Evolutionary conservation across 1,140 invertebrate species (phyloP).

Genomic region (Neotoxoptera formosana): DNA sequence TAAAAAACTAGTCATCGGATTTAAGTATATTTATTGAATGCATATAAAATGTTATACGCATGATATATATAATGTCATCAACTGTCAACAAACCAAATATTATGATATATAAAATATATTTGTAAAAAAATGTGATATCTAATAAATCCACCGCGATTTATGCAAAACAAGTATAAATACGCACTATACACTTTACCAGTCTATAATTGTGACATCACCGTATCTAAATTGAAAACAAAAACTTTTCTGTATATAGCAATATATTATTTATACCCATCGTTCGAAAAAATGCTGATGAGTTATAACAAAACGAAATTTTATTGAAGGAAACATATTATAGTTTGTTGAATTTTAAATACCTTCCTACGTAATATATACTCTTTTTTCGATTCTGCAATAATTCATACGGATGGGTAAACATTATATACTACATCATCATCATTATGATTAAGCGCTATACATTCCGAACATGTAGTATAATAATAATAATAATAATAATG

Average conservation of each 20-base stretch:
- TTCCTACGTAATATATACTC: not conserved
- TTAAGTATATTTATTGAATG: not conserved
- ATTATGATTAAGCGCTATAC: not conserved
- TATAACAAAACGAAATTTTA: not conserved
- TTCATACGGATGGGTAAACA: not conserved
- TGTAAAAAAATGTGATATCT: not conserved
- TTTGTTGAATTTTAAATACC: not conserved
- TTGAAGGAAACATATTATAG: not conserved
- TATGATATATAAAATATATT: not conserved
- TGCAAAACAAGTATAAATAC: not conserved
- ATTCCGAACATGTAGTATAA: not conserved
- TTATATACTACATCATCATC: not conserved
- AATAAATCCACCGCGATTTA: not conserved
- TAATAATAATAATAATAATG: not conserved
- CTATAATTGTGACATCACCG: not conserved
- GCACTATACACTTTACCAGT: not conserved
- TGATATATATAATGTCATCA: not conserved
- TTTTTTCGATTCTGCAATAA: not conserved
- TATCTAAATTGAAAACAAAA: not conserved
- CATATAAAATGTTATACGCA: not conserved
- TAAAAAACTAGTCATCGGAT: not conserved
- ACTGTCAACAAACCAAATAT: not conserved
- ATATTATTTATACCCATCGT: not conserved
- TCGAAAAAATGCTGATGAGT: not conserved
- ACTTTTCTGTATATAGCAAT: not conserved